A percentile compares a stretch with the other conserved stretches of the same genome.
Evolutionary conservation across 1,140 invertebrate genomes (phyloP).

Genomic region (Lysiphlebus fabarum): DNA sequence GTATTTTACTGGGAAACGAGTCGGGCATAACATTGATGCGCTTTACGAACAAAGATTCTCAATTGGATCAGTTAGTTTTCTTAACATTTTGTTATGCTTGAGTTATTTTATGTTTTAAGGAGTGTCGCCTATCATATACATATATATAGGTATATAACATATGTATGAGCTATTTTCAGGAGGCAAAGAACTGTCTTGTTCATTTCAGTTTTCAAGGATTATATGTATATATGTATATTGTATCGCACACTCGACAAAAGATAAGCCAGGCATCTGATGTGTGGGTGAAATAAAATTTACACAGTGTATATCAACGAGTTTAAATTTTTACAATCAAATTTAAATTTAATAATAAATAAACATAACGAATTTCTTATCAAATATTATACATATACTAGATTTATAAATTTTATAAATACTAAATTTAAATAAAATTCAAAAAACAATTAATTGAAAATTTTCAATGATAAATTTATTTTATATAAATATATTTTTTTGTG

Average conservation of each 20-base stretch:
- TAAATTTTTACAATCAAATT: slow-evolving; percentile 13
- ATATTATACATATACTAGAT: too few species aligned
- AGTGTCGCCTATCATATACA: slow-evolving; percentile 17
- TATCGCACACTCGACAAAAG: not conserved
- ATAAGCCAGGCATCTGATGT: slow-evolving; percentile 4
- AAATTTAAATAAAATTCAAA: too few species aligned
- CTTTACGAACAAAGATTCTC: slow-evolving; percentile 1
- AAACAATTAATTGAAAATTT: too few species aligned
- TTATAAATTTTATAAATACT: too few species aligned
- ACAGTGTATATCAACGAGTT: slow-evolving; percentile 5
- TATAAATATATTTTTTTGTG: too few species aligned
- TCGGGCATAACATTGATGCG: slow-evolving; percentile 8
- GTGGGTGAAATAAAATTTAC: slow-evolving; percentile 16
- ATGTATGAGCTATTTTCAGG: slow-evolving; percentile 6
- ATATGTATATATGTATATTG: not conserved
- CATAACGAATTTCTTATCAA: too few species aligned
- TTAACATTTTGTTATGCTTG: not conserved
- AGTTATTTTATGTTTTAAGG: slow-evolving; percentile 12
- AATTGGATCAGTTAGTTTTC: too few species aligned
- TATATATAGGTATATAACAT: slow-evolving; percentile 11
- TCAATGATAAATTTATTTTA: too few species aligned
- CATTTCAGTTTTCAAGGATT: not conserved
- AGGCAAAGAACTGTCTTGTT: slow-evolving; percentile 7
- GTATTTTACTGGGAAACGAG: slow-evolving; percentile 1
- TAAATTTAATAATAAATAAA: too few species aligned